Base-by-base conservation (phyloP, 2,113 vertebrate species). In the Gambusia affinis region DNA sequence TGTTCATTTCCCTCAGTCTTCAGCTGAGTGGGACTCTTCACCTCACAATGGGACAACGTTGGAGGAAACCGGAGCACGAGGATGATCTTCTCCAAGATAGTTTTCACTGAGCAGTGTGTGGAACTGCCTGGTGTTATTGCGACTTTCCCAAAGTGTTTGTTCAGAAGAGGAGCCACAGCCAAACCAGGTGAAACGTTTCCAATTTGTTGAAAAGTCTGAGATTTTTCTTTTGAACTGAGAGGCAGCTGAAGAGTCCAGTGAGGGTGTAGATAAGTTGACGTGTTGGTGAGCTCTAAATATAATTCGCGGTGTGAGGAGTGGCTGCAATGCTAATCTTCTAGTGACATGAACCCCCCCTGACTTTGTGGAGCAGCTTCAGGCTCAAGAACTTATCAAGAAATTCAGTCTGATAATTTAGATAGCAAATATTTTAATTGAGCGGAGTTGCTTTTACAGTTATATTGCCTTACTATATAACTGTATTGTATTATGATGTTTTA, bases 281-380 rank as follows among this genome's bases (percentile, higher is more conserved):
- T 75, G 86, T 88, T 73, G 61, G 73, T 8, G 68, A 6, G 72
- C 29, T 89, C 90, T 93, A 93, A 93, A 95, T 94, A 91, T 87
- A 94, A 83, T 86, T 85, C 85, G 72, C 14, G 64, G 76, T 57
- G 67, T 78, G 78, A 86, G 90, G 90, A 89, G 88, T 83, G 87
- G 83, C 78, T 81, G 72, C 82, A 84, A 77, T 89, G 86, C 86
- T 83, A 77, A 83, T 66, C 62, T 80, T 29, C 33, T 66, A 83
- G 75, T 39, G 84, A 71, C 80, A 29, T 80, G 78, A 85, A 37
- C 10, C 35, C 73, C 80, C 68, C 79, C 84, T 5, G 77, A 81
- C 68, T 78, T 72, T 64, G 54, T 74, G 67, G 54, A 74, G 42
- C 60, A 77, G 62, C 33, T 31, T 75, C 68, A 60, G 67, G 71